Evolutionary conservation across 2,113 vertebrate genomes (phyloP), one percentile per base, ranked within the genome.

Genomic region (Dicaeum eximium): DNA sequence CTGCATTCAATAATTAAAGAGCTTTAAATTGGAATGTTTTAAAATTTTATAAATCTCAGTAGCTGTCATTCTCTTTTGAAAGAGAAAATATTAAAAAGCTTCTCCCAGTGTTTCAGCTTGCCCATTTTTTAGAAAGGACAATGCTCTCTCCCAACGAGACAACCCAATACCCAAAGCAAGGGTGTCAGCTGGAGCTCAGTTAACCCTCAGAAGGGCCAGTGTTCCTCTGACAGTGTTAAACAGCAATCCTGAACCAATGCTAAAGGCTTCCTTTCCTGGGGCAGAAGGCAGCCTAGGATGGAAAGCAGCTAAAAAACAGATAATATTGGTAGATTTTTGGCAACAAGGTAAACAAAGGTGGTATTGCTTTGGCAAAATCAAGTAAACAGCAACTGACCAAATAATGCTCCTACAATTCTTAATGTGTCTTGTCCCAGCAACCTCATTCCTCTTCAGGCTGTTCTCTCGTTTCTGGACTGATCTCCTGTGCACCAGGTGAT

Each of bases 1-100:
- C 90, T 57, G 75, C 61, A 44, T 86, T 91, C 74, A 96, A 95
- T 95, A 96, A 90, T 94, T 94, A 89, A 94, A 93, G 86, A 20
- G 28, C 27, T 91, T 93, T 85, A 95, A 93, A 97, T 85, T 96
- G 94, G 69, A 96, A 88, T 42, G 54, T 31, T 94, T 95, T 66
- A 95, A 93, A 95, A 77, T 94, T 92, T 96, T 72, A 95, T 88
- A 91, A 75, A 35, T 77, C 88, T 87, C 83, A 80, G 86, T 72
- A 87, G 65, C 70, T 93, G 92, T 92, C 88, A 80, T 67, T 93
- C 80, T 82, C 65, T 77, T 95, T 53, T 74, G 47, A 96, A 94
- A 95, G 3, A 71, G 82, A 86, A 95, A 92, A 89, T 56, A 94
- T 6, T 21, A 83, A 79, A 94, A 89, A 79, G 33, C 44, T 50